Conservation (phyloP, 2,797 vertebrate genomes). For the Bradypodion pumilum region DNA sequence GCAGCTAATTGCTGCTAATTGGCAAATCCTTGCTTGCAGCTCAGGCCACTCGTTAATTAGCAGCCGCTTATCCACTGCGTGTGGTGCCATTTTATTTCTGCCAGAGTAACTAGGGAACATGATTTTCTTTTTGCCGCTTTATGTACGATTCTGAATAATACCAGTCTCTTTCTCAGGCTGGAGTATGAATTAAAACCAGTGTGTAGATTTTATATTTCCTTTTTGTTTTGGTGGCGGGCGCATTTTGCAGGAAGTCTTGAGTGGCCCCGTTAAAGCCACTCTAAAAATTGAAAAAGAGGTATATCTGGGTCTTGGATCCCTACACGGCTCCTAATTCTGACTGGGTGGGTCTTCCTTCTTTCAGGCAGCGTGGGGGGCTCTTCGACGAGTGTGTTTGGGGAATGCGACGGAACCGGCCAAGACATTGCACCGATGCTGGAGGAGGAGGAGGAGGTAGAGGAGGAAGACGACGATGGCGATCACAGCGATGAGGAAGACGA, state of each 20-base stretch:
- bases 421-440: conserved; percentile 71
- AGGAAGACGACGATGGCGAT: conserved; percentile 65
- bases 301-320: too few species aligned
- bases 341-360: conserved; percentile 13
- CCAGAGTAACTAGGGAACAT: too few species aligned
- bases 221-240: background rate
- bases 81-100: too few species aligned
- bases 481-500: conserved; percentile 64
- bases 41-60: too few species aligned
- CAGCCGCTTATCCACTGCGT: too few species aligned
- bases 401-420: conserved; percentile 72
- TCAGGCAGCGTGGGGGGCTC: conserved; percentile 74
- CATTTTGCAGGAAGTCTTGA: background rate
- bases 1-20: too few species aligned
- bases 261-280: background rate
- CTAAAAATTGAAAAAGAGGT: too few species aligned
- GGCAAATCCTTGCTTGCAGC: too few species aligned
- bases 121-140: too few species aligned
- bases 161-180: background rate
- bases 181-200: background rate
- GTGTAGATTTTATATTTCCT: background rate
- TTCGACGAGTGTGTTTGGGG: conserved; percentile 64
- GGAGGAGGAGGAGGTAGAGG: conserved; percentile 77
- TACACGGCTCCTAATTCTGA: background rate
- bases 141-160: background rate